Evolutionary conservation across 2,113 vertebrate species (phyloP), one percentile per base, ranked within the genome.

Genomic region (Centropus bengalensis): DNA sequence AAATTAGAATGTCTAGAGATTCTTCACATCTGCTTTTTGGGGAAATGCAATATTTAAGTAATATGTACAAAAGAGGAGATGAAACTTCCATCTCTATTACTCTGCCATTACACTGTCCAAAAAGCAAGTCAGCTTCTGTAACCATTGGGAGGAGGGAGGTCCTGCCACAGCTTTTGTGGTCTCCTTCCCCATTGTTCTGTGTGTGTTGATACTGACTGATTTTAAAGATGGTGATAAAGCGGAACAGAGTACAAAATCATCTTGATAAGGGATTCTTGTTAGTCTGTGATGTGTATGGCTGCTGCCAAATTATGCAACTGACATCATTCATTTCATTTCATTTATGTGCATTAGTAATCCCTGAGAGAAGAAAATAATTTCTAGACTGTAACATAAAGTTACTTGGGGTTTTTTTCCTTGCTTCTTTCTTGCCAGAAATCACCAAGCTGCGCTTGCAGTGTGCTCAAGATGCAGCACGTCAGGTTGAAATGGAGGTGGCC

Each of bases 401-500:
- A 6, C 17, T 30, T 47, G 47, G 19, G 5, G 19, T 47, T 47
- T 47, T 47, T 47, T 33, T 19, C 2, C 18, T 14, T 4, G 15
- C 6, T 47, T 40, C n/a, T 20, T 4, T 4, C 5, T 20, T 58
- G 26, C 3, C 77, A 99, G 99, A 98, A 24, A 97, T 98, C 3
- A 91, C 97, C 23, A 97, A 44, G 66, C 54, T 98, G 17, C 95
- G 36, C 27, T 88, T 98, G 17, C 97, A 95, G 78, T 90, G 85
- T 14, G 96, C 77, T 28, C 95, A 96, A 55, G 98, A 98, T 4
- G 86, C 87, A 24, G 98, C 97, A 3, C 54, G 47, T 26, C 98
- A 98, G 70, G 97, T 98, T 32, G 98, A 99, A 91, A 56, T 88
- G 5, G 98, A 98, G 85, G 97, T 98, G 52, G 96, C 97, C 12